Evolutionary conservation across 2,888 invertebrate species (phyloP).

Genomic region (Protonemura montana): DNA sequence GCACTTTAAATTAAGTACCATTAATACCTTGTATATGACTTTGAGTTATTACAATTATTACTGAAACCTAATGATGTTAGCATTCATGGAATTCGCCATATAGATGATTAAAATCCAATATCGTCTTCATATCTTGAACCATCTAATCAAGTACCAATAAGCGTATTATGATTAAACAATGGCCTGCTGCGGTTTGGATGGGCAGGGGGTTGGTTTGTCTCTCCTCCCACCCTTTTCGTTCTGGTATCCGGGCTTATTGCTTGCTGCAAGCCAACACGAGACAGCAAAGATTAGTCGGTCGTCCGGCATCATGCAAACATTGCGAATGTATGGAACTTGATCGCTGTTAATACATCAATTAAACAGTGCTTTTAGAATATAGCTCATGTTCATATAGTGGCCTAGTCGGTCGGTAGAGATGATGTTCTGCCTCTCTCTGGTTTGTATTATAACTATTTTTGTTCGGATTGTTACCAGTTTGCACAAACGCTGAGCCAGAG

Average conservation of each 20-base stretch:
- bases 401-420: no score
- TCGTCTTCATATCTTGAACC: neutral
- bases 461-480: no score
- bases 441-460: no score
- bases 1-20: no score
- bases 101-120: conserved; percentile 2
- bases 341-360: neutral
- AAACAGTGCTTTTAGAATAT: neutral
- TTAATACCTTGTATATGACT: neutral
- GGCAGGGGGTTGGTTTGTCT: neutral
- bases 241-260: neutral
- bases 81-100: neutral
- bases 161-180: neutral
- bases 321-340: neutral
- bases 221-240: neutral
- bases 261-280: neutral
- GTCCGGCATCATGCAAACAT: no score
- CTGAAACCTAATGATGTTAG: neutral
- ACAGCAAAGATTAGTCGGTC: neutral
- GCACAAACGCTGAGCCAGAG: neutral
- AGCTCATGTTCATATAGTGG: neutral
- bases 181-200: neutral
- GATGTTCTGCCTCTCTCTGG: no score
- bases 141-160: neutral
- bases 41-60: neutral